phyloP scores from a whole-genome alignment of 2,888 invertebrate species.

The Linnaemya tessellans region DNA sequence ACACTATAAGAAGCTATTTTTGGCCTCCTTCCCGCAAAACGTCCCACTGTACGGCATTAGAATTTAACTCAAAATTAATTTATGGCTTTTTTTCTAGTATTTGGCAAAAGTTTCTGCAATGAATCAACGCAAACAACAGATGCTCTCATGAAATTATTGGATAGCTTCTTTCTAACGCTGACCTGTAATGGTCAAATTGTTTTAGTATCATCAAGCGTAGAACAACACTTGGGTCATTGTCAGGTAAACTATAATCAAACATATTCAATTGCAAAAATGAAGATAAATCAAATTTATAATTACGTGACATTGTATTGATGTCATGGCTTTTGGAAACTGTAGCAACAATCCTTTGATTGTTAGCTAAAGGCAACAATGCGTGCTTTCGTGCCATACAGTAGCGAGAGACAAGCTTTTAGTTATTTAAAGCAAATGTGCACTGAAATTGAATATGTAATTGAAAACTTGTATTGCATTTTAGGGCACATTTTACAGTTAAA shows the following conservation, averaged over 20 bases:
- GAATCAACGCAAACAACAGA: conserved; percentile 85
- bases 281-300: background rate
- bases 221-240: conserved; percentile 92
- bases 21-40: too few relatives aligned
- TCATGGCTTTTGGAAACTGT: conserved; percentile 34
- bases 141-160: conserved; percentile 87
- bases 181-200: conserved; percentile 93
- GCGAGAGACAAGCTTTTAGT: conserved; percentile 1
- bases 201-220: conserved; percentile 92
- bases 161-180: conserved; percentile 91
- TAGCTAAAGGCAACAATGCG: conserved; percentile 59
- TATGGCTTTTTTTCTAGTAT: conserved; percentile 80
- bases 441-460: conserved; percentile 16
- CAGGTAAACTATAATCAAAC: conserved; percentile 85
- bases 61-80: background rate
- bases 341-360: conserved; percentile 31
- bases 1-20: too few relatives aligned
- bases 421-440: conserved; percentile 1
- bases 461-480: background rate
- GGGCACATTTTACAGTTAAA: background rate
- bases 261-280: background rate
- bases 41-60: background rate
- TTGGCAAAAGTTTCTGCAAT: conserved; percentile 85
- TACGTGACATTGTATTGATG: conserved; percentile 66
- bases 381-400: conserved; percentile 72